These are phyloP conservation scores for Champsocephalus esox DNA, from an alignment of 2,797 vertebrate genomes.

Conservation along the genomic window DNA sequence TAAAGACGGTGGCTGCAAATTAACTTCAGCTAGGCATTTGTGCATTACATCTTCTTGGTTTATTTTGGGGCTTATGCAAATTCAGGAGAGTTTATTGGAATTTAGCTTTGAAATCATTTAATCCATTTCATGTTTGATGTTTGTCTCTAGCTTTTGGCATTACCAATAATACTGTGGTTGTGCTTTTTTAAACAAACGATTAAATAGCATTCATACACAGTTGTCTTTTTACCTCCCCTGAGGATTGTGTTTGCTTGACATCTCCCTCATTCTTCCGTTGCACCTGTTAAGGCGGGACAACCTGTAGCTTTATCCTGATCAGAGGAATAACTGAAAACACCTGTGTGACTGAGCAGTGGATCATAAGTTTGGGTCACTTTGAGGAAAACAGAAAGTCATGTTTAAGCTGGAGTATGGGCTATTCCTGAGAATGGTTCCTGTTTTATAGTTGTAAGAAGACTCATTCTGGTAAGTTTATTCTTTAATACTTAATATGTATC, in stretches of 20 bases:
- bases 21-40: not conserved
- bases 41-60: constrained; percentile 1
- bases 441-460: no score
- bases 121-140: constrained; percentile 27
- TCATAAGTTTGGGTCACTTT: not conserved
- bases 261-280: not conserved
- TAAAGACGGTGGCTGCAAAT: not conserved
- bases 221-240: not conserved
- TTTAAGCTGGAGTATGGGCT: no score
- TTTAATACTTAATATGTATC: no score
- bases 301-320: not conserved
- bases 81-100: constrained; percentile 28
- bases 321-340: not conserved
- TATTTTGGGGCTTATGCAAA: constrained; percentile 36
- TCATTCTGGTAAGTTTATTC: no score
- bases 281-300: not conserved
- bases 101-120: constrained; percentile 40
- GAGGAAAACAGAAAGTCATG: no score
- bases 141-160: constrained; percentile 34
- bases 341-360: not conserved
- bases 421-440: no score
- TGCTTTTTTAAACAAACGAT: not conserved
- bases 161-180: not conserved
- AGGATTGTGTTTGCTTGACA: not conserved
- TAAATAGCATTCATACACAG: not conserved